Conservation (phyloP, 2,113 vertebrate genomes). For the Ophthalmolycus amberensis region DNA sequence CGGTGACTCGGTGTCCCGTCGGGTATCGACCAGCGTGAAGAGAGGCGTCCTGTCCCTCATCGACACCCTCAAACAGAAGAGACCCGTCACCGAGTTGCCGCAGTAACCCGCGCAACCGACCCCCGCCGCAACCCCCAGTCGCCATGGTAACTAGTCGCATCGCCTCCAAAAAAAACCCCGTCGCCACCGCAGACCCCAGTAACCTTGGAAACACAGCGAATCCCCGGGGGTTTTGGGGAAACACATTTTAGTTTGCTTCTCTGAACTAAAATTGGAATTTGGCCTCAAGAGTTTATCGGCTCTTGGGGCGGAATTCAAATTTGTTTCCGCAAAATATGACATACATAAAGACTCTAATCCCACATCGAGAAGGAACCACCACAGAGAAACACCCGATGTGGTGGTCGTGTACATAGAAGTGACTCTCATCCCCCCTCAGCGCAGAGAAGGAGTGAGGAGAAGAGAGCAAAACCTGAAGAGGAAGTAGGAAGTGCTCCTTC, state of each 20-base stretch:
- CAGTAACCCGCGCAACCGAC: slow-evolving; percentile 79
- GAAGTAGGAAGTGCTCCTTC: slow-evolving; percentile 43
- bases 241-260: neutral
- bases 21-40: slow-evolving; percentile 97
- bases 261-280: slow-evolving; percentile 51
- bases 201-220: slow-evolving; percentile 56
- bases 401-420: slow-evolving; percentile 64
- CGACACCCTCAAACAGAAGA: slow-evolving; percentile 99
- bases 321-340: slow-evolving; percentile 19
- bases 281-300: slow-evolving; percentile 33
- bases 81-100: slow-evolving; percentile 89
- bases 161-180: slow-evolving; percentile 47
- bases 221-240: slow-evolving; percentile 23
- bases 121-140: slow-evolving; percentile 54
- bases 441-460: slow-evolving; percentile 30
- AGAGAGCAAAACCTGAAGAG: slow-evolving; percentile 26
- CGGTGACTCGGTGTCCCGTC: slow-evolving; percentile 93
- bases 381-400: slow-evolving; percentile 19
- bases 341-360: neutral
- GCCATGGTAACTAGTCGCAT: slow-evolving; percentile 66
- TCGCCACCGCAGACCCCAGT: slow-evolving; percentile 50
- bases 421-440: slow-evolving; percentile 28
- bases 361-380: slow-evolving; percentile 26
- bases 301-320: slow-evolving; percentile 31
- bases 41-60: slow-evolving; percentile 96